These are phyloP conservation scores for Cynopterus sphinx DNA, from an alignment of 2,797 vertebrate genomes.

Conservation along the genomic window DNA sequence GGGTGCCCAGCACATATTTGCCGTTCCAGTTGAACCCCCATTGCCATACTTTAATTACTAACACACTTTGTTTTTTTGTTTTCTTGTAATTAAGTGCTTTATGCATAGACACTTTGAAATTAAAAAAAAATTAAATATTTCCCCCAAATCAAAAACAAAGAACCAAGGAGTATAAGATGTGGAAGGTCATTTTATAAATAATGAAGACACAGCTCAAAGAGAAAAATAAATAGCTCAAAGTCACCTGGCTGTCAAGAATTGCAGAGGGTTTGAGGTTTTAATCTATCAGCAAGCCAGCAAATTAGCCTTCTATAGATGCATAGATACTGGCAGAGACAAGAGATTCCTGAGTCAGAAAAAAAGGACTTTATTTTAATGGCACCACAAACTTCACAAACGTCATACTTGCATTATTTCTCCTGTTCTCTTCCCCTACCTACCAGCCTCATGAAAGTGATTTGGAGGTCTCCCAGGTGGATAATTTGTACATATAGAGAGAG, in stretches of 20 bases:
- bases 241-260: neutral
- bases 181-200: neutral
- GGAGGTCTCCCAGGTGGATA: neutral
- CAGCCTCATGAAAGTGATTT: neutral
- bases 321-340: neutral
- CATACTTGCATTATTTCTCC: neutral
- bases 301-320: neutral
- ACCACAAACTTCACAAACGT: neutral
- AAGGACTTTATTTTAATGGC: neutral
- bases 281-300: neutral
- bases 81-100: neutral
- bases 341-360: neutral
- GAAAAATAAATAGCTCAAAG: neutral
- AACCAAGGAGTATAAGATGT: neutral
- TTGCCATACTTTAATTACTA: neutral
- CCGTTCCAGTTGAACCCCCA: neutral
- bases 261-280: neutral
- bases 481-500: accelerated
- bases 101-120: neutral
- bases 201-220: neutral
- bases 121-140: neutral
- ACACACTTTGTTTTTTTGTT: neutral
- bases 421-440: neutral
- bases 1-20: neutral
- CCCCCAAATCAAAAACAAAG: neutral